Evolutionary conservation across 2,113 vertebrate species (phyloP).

Genomic region (Triplophysa siluroides): DNA sequence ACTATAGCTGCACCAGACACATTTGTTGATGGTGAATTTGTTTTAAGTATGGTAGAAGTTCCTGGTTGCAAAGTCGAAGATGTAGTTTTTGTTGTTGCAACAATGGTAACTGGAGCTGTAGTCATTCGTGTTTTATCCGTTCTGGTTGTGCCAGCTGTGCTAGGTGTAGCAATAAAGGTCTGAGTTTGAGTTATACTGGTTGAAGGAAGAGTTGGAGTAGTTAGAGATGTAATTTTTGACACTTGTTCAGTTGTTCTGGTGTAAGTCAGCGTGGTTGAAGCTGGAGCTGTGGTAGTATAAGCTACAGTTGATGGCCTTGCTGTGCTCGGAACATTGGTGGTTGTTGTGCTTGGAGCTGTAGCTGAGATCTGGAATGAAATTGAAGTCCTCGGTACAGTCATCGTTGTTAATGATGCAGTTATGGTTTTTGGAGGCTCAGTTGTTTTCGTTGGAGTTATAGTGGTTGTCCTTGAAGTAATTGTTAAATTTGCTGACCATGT

Average conservation of each 20-base stretch:
- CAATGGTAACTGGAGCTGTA: too few species aligned
- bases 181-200: too few species aligned
- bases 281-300: not conserved
- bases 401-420: not conserved
- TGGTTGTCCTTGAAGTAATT: not conserved
- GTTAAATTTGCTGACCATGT: too few species aligned
- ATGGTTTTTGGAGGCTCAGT: not conserved
- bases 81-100: too few species aligned
- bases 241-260: not conserved
- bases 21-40: too few species aligned
- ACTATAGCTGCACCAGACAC: not conserved
- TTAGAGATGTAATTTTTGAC: not conserved
- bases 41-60: too few species aligned
- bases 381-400: not conserved
- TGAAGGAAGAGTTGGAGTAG: not conserved
- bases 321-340: not conserved
- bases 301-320: not conserved
- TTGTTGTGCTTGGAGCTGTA: not conserved
- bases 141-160: too few species aligned
- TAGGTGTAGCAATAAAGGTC: too few species aligned
- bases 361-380: not conserved
- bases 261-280: not conserved
- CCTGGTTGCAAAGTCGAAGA: too few species aligned
- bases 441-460: constrained; percentile 6
- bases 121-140: too few species aligned